Evolutionary conservation across 2,888 invertebrate genomes (phyloP), one percentile per base, ranked within the genome.

Genomic region (Muscina levida): DNA sequence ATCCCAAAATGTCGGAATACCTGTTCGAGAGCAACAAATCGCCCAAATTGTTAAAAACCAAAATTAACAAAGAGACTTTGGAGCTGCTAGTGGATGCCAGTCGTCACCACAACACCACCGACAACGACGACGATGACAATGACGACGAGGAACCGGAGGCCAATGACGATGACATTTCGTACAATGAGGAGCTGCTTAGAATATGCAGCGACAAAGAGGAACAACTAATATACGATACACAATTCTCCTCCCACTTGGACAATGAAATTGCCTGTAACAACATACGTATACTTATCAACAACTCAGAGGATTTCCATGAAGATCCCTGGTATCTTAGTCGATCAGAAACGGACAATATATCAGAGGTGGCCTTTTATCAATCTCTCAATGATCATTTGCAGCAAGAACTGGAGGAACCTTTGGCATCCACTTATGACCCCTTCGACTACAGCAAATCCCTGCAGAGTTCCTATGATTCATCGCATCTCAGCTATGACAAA

Each of bases 1-100:
- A 90, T 80, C 88, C 90, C 10, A 88, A 87, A 73, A 87, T 89
- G 83, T 89, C 88, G 1, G 89, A 88, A 53, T 88, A 87, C 79
- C 86, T 87, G 73, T 87, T 85, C 72, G 87, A 90, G 68, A 89
- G 87, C 79, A 89, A 87, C 79, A 83, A 89, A 67, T 84, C 85
- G 10, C 51, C 56, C 13, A 77, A 77, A 15, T 86, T 87, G 72
- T 86, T 85, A 72, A 87, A 89, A 71, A 88, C 87, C 80, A 82
- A 89, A 62, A 84, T 84, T 19, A 19, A 39, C 11, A 68, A 77
- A 19, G n/a, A 71, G 66, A 13, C 24, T 51, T 80, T 44, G 82
- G 80, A 75, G 68, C 78, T n/a, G 46, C 11, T 68, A 19, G n/a
- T n/a, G 15, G 24, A 6, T 57, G 11, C 10, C 13, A 17, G 48